A percentile compares a stretch with the other conserved stretches of the same genome.
Conservation (phyloP, 2,888 invertebrate genomes). For the Acanthosepion esculentum region DNA sequence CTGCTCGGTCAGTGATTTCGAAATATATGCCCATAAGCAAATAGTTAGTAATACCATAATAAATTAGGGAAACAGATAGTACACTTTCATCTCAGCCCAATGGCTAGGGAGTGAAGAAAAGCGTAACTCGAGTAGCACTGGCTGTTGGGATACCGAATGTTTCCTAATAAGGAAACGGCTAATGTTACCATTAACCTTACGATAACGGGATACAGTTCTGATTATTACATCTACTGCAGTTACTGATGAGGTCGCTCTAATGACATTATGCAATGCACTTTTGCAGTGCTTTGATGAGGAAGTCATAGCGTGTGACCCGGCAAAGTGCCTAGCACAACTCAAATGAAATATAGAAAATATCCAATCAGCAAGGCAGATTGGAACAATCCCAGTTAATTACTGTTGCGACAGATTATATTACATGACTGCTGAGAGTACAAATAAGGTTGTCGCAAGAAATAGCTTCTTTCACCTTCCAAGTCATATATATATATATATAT, state of each 20-base stretch:
- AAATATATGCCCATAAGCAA: too few relatives aligned
- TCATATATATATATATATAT: background rate
- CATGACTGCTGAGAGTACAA: background rate
- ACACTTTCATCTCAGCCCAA: too few relatives aligned
- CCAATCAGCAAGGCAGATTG: background rate
- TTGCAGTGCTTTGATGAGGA: background rate
- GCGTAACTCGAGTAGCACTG: too few relatives aligned
- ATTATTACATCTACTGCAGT: background rate
- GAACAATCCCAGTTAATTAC: background rate
- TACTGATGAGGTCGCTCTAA: background rate
- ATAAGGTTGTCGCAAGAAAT: background rate
- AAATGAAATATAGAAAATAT: background rate
- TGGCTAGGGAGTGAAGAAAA: too few relatives aligned
- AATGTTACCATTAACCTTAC: too few relatives aligned
- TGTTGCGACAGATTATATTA: background rate
- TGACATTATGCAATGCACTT: background rate
- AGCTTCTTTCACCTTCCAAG: background rate
- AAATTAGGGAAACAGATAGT: too few relatives aligned
- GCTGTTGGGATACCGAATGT: too few relatives aligned
- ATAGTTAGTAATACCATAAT: too few relatives aligned
- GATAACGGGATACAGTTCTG: background rate
- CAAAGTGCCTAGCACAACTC: background rate
- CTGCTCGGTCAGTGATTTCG: too few relatives aligned
- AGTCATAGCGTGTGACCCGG: background rate
- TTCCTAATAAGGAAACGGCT: too few relatives aligned